A percentile compares a stretch with the other conserved stretches of the same genome.
phyloP scores from a whole-genome alignment of 2,888 invertebrate genomes.

The Amiota mariae region DNA sequence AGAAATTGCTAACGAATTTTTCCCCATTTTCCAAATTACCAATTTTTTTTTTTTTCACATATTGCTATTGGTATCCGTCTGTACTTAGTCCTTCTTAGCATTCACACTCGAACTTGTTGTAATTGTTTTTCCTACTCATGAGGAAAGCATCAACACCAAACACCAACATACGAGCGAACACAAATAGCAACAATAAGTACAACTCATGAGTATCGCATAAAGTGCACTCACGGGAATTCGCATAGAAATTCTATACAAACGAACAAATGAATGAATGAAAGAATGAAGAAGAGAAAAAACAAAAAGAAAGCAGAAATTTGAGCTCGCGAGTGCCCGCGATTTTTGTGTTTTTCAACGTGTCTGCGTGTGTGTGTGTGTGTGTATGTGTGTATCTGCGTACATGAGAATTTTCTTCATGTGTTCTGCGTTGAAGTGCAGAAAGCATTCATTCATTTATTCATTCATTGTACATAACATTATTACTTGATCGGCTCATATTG shows the following conservation, averaged over 20 bases:
- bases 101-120: not conserved
- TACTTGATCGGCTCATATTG: no score
- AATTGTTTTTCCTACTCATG: conserved; percentile 11
- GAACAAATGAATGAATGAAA: not conserved
- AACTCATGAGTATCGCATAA: conserved; percentile 52
- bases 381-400: conserved; percentile 15
- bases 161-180: not conserved
- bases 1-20: conserved; percentile 1
- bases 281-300: not conserved
- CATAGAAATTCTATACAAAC: conserved; percentile 32
- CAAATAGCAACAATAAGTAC: conserved; percentile 42
- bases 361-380: conserved; percentile 16
- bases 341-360: conserved; percentile 3
- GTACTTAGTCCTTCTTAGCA: not conserved
- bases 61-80: not conserved
- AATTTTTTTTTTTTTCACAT: not conserved
- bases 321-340: conserved; percentile 6
- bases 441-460: no score
- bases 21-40: not conserved
- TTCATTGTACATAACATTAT: no score
- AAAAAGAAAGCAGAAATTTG: not conserved
- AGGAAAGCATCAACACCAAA: not conserved
- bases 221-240: conserved; percentile 62
- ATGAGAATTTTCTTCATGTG: not conserved
- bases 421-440: not conserved